Evolutionary conservation across 2,888 invertebrate species (phyloP).

Genomic region (Cantharis nigra): DNA sequence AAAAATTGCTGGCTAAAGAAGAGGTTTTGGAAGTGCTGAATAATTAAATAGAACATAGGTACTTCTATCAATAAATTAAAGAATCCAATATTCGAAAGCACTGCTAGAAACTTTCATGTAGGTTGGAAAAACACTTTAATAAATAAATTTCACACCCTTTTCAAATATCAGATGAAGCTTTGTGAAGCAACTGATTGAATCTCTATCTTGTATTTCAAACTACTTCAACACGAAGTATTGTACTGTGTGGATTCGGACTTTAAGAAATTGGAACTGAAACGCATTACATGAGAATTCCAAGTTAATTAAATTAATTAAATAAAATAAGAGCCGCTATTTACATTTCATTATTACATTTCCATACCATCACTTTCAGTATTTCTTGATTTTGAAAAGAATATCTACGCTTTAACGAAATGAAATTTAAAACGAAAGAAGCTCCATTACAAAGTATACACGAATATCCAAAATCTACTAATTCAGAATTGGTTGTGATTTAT

Average conservation of each 20-base stretch:
- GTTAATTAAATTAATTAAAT: neutral
- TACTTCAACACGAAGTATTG: neutral
- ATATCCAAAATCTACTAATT: neutral
- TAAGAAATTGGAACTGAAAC: neutral
- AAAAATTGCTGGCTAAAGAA: neutral
- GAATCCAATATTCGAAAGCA: neutral
- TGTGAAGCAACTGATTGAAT: neutral
- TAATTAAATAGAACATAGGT: neutral
- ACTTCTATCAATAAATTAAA: neutral
- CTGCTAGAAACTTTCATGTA: neutral
- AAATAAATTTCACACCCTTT: neutral
- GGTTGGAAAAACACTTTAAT: neutral
- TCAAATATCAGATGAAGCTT: neutral
- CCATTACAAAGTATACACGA: neutral
- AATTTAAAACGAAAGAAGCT: neutral
- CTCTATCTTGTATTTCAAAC: neutral
- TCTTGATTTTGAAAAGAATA: neutral
- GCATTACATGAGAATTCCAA: neutral
- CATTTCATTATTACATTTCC: neutral
- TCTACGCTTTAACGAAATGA: neutral
- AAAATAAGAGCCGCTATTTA: neutral
- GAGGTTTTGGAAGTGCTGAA: neutral
- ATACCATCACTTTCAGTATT: neutral
- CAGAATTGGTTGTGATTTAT: neutral
- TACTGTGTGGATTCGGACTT: neutral